These are phyloP conservation scores for Pangasianodon hypophthalmus DNA, from an alignment of 2,113 vertebrate species.

Conservation along the genomic window DNA sequence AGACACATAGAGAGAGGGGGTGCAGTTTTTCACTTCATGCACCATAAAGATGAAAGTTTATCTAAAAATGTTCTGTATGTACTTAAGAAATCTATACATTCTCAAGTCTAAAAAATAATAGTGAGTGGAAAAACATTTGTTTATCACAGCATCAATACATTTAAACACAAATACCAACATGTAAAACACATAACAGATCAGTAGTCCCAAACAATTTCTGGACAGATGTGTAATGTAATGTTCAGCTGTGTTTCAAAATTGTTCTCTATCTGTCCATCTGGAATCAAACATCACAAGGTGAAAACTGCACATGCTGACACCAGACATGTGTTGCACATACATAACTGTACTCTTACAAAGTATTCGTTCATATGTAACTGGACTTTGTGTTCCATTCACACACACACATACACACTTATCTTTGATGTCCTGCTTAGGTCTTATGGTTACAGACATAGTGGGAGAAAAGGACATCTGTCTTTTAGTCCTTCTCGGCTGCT, in stretches of 20 bases:
- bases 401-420: neutral
- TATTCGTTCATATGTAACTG: conserved; percentile 32
- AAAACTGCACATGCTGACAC: neutral
- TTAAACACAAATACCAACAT: neutral
- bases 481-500: neutral
- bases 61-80: neutral
- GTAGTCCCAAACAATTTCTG: neutral
- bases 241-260: neutral
- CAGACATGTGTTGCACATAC: conserved; percentile 32
- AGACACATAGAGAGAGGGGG: neutral
- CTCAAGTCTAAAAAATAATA: neutral
- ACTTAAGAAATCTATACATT: neutral
- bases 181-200: neutral
- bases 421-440: neutral
- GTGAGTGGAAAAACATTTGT: neutral
- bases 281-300: neutral
- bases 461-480: neutral
- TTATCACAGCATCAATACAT: neutral
- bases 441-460: neutral
- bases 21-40: neutral
- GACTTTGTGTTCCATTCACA: conserved; percentile 16
- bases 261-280: neutral
- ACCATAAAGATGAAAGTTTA: neutral
- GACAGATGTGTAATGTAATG: neutral
- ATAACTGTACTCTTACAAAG: conserved; percentile 53